Evolutionary conservation across 1,140 invertebrate genomes (phyloP), one percentile per base, ranked within the genome.

Genomic region (Cryptotermes secundus): DNA sequence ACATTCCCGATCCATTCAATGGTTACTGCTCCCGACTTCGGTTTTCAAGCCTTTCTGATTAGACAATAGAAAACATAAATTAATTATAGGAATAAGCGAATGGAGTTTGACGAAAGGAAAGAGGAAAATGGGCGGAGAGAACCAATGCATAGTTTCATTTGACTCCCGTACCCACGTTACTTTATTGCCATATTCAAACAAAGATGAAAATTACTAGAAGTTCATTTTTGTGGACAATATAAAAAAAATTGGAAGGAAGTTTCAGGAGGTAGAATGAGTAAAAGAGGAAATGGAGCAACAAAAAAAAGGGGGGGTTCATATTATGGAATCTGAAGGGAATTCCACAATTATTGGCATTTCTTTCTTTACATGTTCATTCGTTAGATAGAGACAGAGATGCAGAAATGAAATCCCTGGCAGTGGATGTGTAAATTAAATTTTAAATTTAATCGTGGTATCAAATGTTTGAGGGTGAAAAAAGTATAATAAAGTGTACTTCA

Each of bases 371-470:
- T 72, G 59, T 59, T 49, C 81, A 82, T 82, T 82, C 81, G 45
- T n/a, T 53, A n/a, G 45, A 1, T 19, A 49, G 19, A 49, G 19
- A 42, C 36, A 45, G 81, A 45, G 81, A 38, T 42, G 24, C 53
- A 22, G 12, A 72, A 26, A 72, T 6, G 59, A 72, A 72, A 72
- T 31, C 6, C n/a, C 59, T n/a, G 31, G 42, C 16, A 82, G 81
- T 49, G 42, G 81, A 31, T 22, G 38, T 59, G 81, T 49, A 82
- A 82, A 82, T 82, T 82, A 82, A 82, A 82, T 45, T 82, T 82
- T 82, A 82, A 82, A 82, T 82, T 82, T 82, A 82, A 82, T 82
- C 81, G 81, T 49, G 81, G 81, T 82, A 49, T 82, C 38, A 38
- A 82, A 82, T 82, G 81, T 45, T 42, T 14, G 81, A 16, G 81